Conservation (phyloP, 2,113 vertebrate genomes). For the Odontophorus gujanensis region DNA sequence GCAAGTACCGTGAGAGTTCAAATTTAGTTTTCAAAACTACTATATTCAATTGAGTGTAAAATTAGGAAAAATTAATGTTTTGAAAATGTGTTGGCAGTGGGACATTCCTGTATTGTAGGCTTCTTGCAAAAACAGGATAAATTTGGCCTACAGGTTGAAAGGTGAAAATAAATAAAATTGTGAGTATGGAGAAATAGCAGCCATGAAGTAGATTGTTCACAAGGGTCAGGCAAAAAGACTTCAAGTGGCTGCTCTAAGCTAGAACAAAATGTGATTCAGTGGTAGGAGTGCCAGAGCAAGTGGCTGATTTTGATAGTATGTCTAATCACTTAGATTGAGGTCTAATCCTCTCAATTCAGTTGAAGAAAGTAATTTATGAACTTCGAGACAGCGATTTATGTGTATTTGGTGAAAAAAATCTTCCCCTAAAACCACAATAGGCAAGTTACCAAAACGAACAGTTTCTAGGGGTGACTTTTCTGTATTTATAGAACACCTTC, state of each 20-base stretch:
- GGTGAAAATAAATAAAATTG: not conserved
- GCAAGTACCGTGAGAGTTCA: not conserved
- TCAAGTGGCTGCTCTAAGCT: not conserved
- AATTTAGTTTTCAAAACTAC: not conserved
- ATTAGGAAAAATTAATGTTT: not conserved
- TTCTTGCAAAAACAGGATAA: not conserved
- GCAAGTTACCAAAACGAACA: rapidly evolving
- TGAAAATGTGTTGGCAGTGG: not conserved
- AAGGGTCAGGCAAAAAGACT: not conserved
- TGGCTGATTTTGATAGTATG: not conserved
- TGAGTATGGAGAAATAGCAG: not conserved
- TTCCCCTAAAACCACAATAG: not conserved
- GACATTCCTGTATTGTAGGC: not conserved
- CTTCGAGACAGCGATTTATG: not conserved
- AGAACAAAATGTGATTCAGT: not conserved
- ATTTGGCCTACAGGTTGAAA: not conserved
- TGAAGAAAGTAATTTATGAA: not conserved
- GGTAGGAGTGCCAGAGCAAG: not conserved
- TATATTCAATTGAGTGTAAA: not conserved
- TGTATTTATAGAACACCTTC: not conserved
- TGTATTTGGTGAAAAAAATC: not conserved
- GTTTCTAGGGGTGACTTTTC: not conserved
- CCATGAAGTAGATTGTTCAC: not conserved
- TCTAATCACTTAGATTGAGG: not conserved
- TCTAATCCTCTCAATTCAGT: not conserved